Conservation (phyloP, 2,797 vertebrate species). For the Hyperoplus immaculatus region DNA sequence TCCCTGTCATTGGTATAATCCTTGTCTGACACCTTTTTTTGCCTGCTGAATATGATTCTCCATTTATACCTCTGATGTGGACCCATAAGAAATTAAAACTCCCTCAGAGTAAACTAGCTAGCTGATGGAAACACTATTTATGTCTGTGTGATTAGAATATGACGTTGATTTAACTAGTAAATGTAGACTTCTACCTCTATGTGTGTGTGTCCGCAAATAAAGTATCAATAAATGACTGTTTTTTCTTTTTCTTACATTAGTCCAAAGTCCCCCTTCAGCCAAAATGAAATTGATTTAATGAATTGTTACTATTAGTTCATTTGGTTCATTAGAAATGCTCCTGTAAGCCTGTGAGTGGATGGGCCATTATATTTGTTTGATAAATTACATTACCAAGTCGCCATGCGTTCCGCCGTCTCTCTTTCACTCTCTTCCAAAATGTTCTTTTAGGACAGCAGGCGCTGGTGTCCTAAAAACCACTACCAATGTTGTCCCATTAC, state of each 20-base stretch:
- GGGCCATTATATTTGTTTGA: neutral
- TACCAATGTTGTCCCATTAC: no score
- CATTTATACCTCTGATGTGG: conserved; percentile 45
- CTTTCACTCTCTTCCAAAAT: no score
- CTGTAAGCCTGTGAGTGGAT: neutral
- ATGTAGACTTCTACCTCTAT: neutral
- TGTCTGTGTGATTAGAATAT: neutral
- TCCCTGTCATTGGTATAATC: conserved; percentile 65
- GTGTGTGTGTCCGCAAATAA: neutral
- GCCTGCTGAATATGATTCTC: conserved; percentile 45
- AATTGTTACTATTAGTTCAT: neutral
- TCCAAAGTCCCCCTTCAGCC: neutral
- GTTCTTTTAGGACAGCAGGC: no score
- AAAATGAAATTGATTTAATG: neutral
- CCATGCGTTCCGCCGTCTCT: no score
- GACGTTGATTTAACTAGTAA: neutral
- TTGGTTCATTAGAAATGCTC: neutral
- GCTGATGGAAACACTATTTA: conserved; percentile 1
- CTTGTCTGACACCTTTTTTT: conserved; percentile 56
- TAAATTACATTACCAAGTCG: no score
- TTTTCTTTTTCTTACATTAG: neutral
- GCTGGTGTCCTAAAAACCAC: no score
- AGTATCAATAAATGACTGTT: neutral
- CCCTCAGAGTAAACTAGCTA: neutral
- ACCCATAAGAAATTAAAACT: neutral